These are phyloP conservation scores for Hemibagrus wyckioides DNA, from an alignment of 2,113 vertebrate species.

Conservation along the genomic window DNA sequence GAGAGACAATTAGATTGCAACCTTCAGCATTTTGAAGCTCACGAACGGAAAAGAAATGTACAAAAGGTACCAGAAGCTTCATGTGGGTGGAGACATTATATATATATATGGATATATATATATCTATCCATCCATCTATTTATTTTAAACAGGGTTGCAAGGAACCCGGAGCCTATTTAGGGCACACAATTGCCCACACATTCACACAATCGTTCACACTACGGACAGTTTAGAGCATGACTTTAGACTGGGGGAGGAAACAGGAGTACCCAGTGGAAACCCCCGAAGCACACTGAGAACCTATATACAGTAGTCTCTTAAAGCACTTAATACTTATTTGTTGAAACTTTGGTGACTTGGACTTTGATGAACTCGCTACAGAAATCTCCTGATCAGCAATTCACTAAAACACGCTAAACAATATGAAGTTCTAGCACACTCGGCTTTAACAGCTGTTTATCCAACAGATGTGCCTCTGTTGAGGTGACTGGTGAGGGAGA, in stretches of 20 bases:
- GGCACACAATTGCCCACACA: too few relatives aligned
- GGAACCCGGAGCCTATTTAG: too few relatives aligned
- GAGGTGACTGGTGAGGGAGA: neutral
- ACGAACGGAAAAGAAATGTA: neutral
- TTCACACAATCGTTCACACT: too few relatives aligned
- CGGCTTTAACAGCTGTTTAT: conserved; percentile 11
- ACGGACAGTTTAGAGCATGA: too few relatives aligned
- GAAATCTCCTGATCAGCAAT: conserved; percentile 33
- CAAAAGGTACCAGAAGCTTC: neutral
- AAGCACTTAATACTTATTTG: neutral
- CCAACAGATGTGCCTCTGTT: neutral
- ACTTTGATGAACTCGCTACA: neutral
- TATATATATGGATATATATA: too few relatives aligned
- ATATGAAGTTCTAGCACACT: conserved; percentile 22
- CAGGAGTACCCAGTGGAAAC: too few relatives aligned
- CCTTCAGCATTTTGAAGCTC: neutral
- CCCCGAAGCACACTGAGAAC: too few relatives aligned
- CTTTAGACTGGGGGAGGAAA: too few relatives aligned
- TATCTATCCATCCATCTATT: neutral
- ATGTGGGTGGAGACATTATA: neutral
- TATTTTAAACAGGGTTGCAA: too few relatives aligned
- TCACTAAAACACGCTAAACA: conserved; percentile 29
- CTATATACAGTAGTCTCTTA: too few relatives aligned
- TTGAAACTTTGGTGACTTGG: neutral
- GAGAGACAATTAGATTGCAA: neutral